phyloP scores from a whole-genome alignment of 2,888 invertebrate genomes.

The Cosmopolites sordidus region DNA sequence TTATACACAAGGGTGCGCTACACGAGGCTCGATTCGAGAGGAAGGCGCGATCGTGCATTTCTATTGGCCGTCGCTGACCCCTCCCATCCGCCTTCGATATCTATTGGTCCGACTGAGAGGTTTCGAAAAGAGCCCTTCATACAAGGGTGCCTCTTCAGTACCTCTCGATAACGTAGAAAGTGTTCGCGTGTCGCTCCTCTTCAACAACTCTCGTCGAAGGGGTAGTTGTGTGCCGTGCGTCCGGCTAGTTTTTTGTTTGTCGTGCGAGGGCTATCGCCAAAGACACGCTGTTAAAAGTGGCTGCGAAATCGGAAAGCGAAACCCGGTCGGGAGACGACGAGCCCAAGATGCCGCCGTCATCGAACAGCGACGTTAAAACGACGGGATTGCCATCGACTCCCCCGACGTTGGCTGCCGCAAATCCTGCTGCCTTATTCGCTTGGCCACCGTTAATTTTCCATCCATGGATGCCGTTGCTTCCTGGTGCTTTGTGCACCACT shows the following conservation, averaged over 20 bases:
- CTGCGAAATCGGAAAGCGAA: constrained; percentile 40
- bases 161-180: constrained; percentile 47
- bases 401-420: not conserved
- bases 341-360: constrained; percentile 14
- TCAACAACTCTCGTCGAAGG: not conserved
- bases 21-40: constrained; percentile 20
- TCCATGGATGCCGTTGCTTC: constrained; percentile 69
- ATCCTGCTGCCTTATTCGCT: constrained; percentile 54
- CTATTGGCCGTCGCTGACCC: constrained; percentile 42
- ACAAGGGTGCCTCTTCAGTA: constrained; percentile 48
- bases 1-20: constrained; percentile 28
- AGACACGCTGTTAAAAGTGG: constrained; percentile 35
- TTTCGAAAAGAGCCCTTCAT: constrained; percentile 46
- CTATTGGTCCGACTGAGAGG: constrained; percentile 44
- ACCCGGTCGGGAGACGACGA: constrained; percentile 13
- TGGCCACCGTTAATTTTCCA: constrained; percentile 73
- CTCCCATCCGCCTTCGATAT: constrained; percentile 35
- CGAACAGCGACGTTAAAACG: not conserved
- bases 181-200: constrained; percentile 47
- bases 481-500: constrained; percentile 60
- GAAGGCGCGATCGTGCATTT: constrained; percentile 3
- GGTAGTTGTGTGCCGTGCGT: no score
- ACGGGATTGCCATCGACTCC: not conserved
- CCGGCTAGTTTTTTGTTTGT: no score
- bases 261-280: no score